Evolutionary conservation across 2,797 vertebrate species (phyloP).

Genomic region (Poeciliopsis presidionis): DNA sequence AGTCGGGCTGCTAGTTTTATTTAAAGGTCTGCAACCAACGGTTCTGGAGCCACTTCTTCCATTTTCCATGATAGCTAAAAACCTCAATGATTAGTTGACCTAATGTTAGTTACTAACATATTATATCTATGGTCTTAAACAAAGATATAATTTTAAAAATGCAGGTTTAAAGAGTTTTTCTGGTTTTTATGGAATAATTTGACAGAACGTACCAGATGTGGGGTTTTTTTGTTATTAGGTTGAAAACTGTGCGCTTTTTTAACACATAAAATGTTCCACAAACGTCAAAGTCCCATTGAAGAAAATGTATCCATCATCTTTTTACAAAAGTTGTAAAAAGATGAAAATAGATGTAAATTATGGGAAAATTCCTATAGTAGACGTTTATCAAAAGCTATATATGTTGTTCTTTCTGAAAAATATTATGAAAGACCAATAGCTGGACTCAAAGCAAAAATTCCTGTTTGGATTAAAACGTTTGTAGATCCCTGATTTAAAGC

Average conservation of each 20-base stretch:
- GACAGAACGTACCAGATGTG: neutral
- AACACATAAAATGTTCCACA: neutral
- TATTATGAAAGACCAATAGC: neutral
- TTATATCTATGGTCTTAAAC: neutral
- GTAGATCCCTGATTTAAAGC: neutral
- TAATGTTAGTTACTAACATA: no score
- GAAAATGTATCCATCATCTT: neutral
- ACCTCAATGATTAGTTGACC: neutral
- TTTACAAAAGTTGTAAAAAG: neutral
- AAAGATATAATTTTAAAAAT: neutral
- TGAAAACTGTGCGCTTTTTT: neutral
- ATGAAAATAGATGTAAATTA: neutral
- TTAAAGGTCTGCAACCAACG: neutral
- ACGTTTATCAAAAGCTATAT: neutral
- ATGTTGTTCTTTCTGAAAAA: neutral
- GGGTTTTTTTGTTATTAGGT: neutral
- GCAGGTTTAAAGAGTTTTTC: neutral
- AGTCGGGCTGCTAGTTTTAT: neutral
- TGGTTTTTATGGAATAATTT: neutral
- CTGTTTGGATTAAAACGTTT: neutral
- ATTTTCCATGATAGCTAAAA: neutral
- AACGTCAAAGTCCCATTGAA: neutral
- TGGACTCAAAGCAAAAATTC: neutral
- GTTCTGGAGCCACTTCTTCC: neutral
- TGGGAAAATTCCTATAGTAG: neutral